phyloP scores from a whole-genome alignment of 2,888 invertebrate genomes.

The Aquatica leii region DNA sequence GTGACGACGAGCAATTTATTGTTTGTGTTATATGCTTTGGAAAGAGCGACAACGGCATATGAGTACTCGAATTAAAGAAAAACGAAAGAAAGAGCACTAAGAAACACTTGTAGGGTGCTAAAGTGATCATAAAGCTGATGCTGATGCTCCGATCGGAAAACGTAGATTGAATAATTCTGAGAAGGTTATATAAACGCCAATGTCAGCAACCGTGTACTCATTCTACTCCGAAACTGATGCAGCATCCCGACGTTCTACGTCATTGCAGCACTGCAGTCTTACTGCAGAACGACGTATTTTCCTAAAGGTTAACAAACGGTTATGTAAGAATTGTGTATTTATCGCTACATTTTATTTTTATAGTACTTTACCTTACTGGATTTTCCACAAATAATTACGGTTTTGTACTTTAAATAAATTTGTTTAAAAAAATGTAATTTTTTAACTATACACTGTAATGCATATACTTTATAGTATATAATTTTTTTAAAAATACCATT shows the following conservation, averaged over 20 bases:
- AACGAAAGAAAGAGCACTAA: slow-evolving; percentile 41
- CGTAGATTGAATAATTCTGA: slow-evolving; percentile 43
- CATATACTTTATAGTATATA: too few species aligned
- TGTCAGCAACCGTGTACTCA: slow-evolving; percentile 37
- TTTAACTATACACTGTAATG: too few species aligned
- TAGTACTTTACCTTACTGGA: too few species aligned
- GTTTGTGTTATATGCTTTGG: not conserved
- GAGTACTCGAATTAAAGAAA: slow-evolving; percentile 4
- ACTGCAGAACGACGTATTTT: slow-evolving; percentile 33
- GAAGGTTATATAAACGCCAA: slow-evolving; percentile 36
- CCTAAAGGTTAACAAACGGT: slow-evolving; percentile 7
- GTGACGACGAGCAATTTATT: too few species aligned
- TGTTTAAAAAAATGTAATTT: too few species aligned
- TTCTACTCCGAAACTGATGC: slow-evolving; percentile 18
- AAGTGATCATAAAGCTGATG: slow-evolving; percentile 52
- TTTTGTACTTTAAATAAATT: too few species aligned
- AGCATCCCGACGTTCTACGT: slow-evolving; percentile 28
- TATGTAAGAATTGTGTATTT: slow-evolving; percentile 1
- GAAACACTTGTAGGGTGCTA: slow-evolving; percentile 52
- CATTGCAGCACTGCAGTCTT: slow-evolving; percentile 34
- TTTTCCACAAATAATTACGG: too few species aligned
- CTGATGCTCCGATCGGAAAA: slow-evolving; percentile 46
- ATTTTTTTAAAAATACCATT: too few species aligned
- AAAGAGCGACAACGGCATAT: slow-evolving; percentile 6
- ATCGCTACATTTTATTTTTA: not conserved